Conservation (phyloP, 2,797 vertebrate genomes). For the Apogon talboti region DNA sequence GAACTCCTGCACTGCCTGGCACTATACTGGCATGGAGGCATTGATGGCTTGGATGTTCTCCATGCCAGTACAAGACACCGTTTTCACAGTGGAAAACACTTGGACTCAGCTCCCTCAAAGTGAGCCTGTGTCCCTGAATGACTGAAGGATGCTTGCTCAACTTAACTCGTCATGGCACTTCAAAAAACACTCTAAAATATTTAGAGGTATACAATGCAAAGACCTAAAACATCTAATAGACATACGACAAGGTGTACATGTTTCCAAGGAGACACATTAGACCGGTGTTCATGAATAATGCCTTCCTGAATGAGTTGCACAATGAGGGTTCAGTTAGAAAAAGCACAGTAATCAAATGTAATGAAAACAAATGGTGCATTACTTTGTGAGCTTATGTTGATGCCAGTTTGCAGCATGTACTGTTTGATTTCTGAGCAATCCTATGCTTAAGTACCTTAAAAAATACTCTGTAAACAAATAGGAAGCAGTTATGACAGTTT, state of each 20-base stretch:
- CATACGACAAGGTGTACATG: conserved; percentile 50
- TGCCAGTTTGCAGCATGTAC: conserved; percentile 63
- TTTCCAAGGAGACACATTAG: conserved; percentile 49
- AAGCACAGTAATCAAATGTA: conserved; percentile 63
- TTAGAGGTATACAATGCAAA: conserved; percentile 76
- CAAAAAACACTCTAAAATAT: conserved; percentile 74
- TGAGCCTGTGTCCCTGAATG: conserved; percentile 70
- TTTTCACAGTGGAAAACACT: conserved; percentile 64
- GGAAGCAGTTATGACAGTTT: conserved; percentile 66
- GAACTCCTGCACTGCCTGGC: conserved; percentile 79
- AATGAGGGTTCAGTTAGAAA: conserved; percentile 60
- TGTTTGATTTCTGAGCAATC: conserved; percentile 50
- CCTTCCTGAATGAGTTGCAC: conserved; percentile 55
- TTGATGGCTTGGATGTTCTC: conserved; percentile 88
- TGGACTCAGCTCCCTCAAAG: conserved; percentile 41
- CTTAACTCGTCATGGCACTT: conserved; percentile 83
- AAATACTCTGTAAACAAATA: conserved; percentile 81
- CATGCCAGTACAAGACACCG: conserved; percentile 79
- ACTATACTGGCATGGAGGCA: conserved; percentile 83
- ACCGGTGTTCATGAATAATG: conserved; percentile 49
- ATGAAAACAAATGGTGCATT: conserved; percentile 59
- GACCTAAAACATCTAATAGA: conserved; percentile 67
- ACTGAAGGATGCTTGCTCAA: conserved; percentile 82
- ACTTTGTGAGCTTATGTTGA: conserved; percentile 51
- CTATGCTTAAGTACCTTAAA: conserved; percentile 67